These are phyloP conservation scores for Cavia aperea DNA, from an alignment of 2,113 vertebrate genomes.

Conservation along the genomic window DNA sequence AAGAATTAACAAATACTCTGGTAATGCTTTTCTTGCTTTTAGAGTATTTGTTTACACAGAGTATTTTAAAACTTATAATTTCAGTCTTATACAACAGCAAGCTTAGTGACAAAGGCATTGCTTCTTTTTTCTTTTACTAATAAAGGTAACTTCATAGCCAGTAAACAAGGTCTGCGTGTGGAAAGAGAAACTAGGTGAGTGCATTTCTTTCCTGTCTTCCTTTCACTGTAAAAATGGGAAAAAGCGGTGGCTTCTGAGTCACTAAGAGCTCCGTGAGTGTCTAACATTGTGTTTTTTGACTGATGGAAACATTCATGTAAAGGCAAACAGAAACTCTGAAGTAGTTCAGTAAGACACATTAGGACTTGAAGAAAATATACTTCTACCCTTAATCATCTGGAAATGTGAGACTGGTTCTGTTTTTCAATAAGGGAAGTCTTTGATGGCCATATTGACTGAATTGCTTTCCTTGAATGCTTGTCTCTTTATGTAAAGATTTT, in stretches of 20 bases:
- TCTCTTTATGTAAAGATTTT: background rate
- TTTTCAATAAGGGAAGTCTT: background rate
- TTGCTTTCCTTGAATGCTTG: background rate
- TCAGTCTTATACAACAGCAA: background rate
- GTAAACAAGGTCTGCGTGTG: background rate
- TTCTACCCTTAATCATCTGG: background rate
- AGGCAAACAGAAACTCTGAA: background rate
- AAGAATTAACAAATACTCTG: background rate
- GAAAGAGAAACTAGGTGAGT: background rate
- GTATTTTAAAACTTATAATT: background rate
- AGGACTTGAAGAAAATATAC: background rate
- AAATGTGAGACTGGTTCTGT: background rate
- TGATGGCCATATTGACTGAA: background rate
- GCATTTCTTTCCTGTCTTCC: background rate
- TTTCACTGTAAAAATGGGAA: background rate
- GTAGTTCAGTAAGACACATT: background rate
- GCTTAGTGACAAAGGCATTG: background rate
- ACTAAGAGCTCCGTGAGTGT: rapidly evolving
- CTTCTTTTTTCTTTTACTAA: background rate
- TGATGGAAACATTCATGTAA: background rate
- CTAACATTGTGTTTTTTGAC: background rate
- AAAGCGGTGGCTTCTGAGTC: background rate
- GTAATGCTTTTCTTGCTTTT: background rate
- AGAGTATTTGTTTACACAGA: background rate
- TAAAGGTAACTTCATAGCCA: background rate